phyloP scores from a whole-genome alignment of 1,140 invertebrate species.

The Zaprionus vittiger region DNA sequence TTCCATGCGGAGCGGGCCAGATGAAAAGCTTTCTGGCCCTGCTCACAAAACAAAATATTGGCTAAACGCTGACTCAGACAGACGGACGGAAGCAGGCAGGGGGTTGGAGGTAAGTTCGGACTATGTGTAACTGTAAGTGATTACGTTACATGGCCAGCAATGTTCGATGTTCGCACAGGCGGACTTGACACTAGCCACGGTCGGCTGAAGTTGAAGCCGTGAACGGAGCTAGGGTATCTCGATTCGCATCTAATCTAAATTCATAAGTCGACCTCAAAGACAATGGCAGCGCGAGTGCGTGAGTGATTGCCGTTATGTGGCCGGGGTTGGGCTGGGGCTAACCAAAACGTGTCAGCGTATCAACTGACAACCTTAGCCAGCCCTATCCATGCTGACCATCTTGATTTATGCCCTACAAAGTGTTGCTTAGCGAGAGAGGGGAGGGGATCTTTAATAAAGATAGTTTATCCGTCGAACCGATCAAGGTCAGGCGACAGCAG shows the following conservation, averaged over 20 bases:
- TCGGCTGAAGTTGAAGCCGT: not conserved
- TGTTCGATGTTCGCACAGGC: constrained; percentile 1
- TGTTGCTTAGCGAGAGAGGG: not conserved
- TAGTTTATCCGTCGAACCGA: constrained; percentile 11
- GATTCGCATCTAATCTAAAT: constrained; percentile 50
- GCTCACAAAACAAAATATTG: constrained; percentile 34
- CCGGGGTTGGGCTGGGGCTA: too few relatives aligned
- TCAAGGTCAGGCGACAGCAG: constrained; percentile 15
- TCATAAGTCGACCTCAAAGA: constrained; percentile 46
- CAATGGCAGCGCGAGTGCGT: constrained; percentile 46
- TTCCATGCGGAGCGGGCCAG: constrained; percentile 36
- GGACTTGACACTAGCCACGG: constrained; percentile 43
- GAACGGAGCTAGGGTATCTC: constrained; percentile 20
- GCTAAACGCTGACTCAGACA: constrained; percentile 30
- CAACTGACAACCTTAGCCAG: constrained; percentile 33
- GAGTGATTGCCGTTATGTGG: constrained; percentile 50
- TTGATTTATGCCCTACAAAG: constrained; percentile 36
- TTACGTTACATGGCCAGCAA: constrained; percentile 43
- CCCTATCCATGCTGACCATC: constrained; percentile 36
- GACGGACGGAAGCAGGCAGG: not conserved
- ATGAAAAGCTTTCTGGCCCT: constrained; percentile 40
- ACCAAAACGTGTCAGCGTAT: constrained; percentile 23
- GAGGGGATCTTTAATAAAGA: constrained; percentile 8
- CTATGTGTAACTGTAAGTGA: constrained; percentile 47
- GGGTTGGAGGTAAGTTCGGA: not conserved